phyloP scores from a whole-genome alignment of 2,888 invertebrate species.

The Drosophila vallismaia region DNA sequence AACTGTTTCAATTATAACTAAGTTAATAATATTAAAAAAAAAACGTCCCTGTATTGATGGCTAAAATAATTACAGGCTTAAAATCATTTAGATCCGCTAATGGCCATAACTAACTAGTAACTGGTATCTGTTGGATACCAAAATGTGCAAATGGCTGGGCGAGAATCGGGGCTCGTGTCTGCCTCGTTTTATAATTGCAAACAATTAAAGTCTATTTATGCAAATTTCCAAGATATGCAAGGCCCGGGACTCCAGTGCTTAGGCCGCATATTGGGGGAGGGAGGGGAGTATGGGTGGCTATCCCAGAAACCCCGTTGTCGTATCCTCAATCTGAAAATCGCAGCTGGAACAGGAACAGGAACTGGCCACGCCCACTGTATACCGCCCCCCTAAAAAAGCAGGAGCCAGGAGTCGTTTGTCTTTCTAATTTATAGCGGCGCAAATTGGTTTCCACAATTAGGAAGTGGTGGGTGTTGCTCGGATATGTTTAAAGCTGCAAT shows the following conservation, averaged over 20 bases:
- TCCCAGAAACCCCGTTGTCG: background rate
- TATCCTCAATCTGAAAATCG: slow-evolving; percentile 12
- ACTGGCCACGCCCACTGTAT: slow-evolving; percentile 34
- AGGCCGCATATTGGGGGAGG: background rate
- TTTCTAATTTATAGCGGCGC: slow-evolving; percentile 78
- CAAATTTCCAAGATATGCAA: slow-evolving; percentile 79
- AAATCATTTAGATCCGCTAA: slow-evolving; percentile 2
- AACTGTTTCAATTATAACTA: too few relatives aligned
- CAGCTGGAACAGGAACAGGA: slow-evolving; percentile 25
- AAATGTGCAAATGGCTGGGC: slow-evolving; percentile 5
- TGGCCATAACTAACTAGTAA: slow-evolving; percentile 58
- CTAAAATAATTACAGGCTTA: background rate
- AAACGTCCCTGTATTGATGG: too few relatives aligned
- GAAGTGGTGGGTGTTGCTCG: slow-evolving; percentile 79
- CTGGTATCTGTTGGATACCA: slow-evolving; percentile 14
- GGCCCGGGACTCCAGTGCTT: slow-evolving; percentile 22
- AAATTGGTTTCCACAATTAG: slow-evolving; percentile 79
- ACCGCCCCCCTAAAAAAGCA: slow-evolving; percentile 6
- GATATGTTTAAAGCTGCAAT: slow-evolving; percentile 70
- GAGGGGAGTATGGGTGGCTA: background rate
- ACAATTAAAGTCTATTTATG: slow-evolving; percentile 82
- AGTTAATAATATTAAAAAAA: too few relatives aligned
- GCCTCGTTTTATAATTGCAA: slow-evolving; percentile 78
- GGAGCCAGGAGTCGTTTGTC: slow-evolving; percentile 65
- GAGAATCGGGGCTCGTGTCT: slow-evolving; percentile 13